Percentiles rank a stretch among this genome's conserved stretches.
Conservation (phyloP, 1,140 invertebrate species). For the Reticulitermes speratus region DNA sequence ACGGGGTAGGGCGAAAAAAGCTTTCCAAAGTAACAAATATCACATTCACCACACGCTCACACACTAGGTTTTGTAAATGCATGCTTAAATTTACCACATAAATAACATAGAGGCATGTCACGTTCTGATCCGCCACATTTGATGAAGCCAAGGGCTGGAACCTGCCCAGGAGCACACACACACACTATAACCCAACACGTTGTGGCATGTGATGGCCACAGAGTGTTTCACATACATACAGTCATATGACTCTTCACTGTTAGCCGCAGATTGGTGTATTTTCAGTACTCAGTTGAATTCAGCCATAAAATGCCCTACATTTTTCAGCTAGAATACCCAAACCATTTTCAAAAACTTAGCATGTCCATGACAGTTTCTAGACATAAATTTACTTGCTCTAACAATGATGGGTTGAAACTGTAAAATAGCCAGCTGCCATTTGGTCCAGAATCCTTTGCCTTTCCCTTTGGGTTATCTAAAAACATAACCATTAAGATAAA, state of each 20-base stretch:
- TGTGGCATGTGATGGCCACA: neutral
- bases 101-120: neutral
- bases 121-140: neutral
- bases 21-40: slow-evolving; percentile 35
- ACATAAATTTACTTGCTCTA: too few relatives aligned
- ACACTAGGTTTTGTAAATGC: neutral
- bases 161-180: neutral
- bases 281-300: too few relatives aligned
- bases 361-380: too few relatives aligned
- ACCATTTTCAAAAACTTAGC: too few relatives aligned
- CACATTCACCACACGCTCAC: slow-evolving; percentile 21
- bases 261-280: neutral
- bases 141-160: neutral
- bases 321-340: too few relatives aligned
- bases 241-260: neutral
- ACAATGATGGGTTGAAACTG: too few relatives aligned
- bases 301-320: too few relatives aligned
- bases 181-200: neutral
- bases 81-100: slow-evolving; percentile 7
- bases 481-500: too few relatives aligned
- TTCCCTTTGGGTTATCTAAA: too few relatives aligned
- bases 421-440: too few relatives aligned
- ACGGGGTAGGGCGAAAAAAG: neutral
- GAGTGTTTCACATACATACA: neutral
- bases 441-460: too few relatives aligned